A percentile compares a stretch with the other conserved stretches of the same genome.
phyloP scores from a whole-genome alignment of 2,888 invertebrate genomes.

The Eristalinus sepulchralis region DNA sequence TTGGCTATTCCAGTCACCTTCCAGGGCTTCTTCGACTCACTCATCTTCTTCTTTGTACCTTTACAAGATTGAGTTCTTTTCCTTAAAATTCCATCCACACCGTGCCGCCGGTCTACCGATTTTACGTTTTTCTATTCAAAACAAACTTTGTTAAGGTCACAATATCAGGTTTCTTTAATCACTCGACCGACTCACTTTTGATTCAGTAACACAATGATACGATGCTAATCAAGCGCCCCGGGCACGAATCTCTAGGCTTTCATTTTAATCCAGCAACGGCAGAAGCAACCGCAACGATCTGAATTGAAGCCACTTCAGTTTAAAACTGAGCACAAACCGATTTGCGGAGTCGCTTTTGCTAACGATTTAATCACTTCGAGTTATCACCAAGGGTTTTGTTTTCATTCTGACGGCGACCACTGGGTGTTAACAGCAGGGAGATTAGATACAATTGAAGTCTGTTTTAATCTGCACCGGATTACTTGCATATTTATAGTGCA shows the following conservation, averaged over 20 bases:
- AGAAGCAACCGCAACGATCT: constrained; percentile 10
- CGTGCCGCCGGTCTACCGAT: not conserved
- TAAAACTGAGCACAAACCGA: constrained; percentile 43
- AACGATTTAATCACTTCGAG: constrained; percentile 38
- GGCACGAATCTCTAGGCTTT: not conserved
- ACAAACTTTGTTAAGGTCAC: constrained; percentile 8
- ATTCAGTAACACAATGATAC: not conserved
- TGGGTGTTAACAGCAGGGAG: constrained; percentile 30
- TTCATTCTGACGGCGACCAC: constrained; percentile 3
- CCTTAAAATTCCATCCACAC: not conserved
- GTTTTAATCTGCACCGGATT: not conserved
- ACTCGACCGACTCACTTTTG: not conserved
- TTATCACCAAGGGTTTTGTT: constrained; percentile 34
- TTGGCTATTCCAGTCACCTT: constrained; percentile 77
- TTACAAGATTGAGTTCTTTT: not conserved
- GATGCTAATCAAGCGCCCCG: not conserved
- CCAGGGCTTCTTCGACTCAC: constrained; percentile 75
- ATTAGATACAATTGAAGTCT: not conserved
- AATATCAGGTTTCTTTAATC: constrained; percentile 11
- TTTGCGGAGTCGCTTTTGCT: constrained; percentile 27
- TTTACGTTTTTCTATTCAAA: not conserved
- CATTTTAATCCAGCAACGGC: constrained; percentile 1
- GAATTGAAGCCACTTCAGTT: constrained; percentile 32
- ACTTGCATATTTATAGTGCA: not conserved
- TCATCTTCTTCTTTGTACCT: constrained; percentile 24